Percentiles rank a stretch among this genome's conserved stretches.
These are phyloP conservation scores for Drosophila borborema DNA, from an alignment of 2,888 invertebrate species.

Conservation along the genomic window DNA sequence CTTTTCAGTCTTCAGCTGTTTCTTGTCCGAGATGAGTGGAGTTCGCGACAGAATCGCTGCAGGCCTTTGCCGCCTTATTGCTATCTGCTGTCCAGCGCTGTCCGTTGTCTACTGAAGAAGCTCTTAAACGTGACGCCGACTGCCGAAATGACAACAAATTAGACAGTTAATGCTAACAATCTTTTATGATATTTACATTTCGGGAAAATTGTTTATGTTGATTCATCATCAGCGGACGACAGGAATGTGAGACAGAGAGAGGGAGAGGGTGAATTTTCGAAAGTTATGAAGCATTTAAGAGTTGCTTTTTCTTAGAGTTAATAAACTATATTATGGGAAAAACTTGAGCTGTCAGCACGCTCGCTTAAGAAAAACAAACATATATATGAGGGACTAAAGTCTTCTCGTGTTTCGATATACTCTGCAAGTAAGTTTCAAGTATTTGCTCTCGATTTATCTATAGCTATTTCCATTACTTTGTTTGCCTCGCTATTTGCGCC, in stretches of 20 bases:
- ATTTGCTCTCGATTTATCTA: constrained; percentile 10
- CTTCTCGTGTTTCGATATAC: not conserved
- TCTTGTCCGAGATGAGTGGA: not conserved
- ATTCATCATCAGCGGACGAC: constrained; percentile 42
- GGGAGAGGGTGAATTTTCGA: constrained; percentile 6
- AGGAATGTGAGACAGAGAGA: not conserved
- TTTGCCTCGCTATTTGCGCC: constrained; percentile 59
- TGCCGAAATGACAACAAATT: constrained; percentile 75
- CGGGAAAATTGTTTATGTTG: constrained; percentile 62
- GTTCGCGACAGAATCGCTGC: constrained; percentile 52
- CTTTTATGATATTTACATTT: constrained; percentile 76
- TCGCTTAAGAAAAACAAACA: not conserved
- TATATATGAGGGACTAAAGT: not conserved
- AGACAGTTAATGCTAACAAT: constrained; percentile 79
- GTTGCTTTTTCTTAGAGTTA: constrained; percentile 1
- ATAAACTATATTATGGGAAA: constrained; percentile 7
- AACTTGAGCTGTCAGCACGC: not conserved
- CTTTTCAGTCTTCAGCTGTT: not conserved
- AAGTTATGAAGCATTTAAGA: constrained; percentile 25
- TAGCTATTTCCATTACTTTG: constrained; percentile 19
- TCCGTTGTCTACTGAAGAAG: constrained; percentile 67
- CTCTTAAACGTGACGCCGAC: constrained; percentile 53
- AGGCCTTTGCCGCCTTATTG: constrained; percentile 59
- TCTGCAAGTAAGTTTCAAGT: constrained; percentile 2
- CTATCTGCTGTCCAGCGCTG: constrained; percentile 14